Conservation (phyloP, 2,888 invertebrate genomes). For the Clostera curtula region DNA sequence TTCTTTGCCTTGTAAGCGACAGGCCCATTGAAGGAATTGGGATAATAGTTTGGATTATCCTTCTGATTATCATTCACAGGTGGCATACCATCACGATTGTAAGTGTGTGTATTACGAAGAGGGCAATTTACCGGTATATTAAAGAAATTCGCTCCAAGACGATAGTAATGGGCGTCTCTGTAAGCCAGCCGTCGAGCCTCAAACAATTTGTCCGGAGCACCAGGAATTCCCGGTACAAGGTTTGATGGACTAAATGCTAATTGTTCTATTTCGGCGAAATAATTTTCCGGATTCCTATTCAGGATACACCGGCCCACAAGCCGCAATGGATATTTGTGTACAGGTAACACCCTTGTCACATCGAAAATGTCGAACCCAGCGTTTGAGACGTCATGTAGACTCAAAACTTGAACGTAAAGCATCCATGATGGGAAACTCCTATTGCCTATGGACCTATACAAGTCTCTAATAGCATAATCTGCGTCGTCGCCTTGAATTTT, state of each 20-base stretch:
- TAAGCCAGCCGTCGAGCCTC: slow-evolving; percentile 88
- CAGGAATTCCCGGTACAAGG: slow-evolving; percentile 90
- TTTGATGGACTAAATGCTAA: slow-evolving; percentile 90
- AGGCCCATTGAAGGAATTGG: slow-evolving; percentile 93
- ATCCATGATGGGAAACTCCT: slow-evolving; percentile 83
- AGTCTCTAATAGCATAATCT: slow-evolving; percentile 89
- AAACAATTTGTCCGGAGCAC: slow-evolving; percentile 92
- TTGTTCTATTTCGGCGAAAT: slow-evolving; percentile 93
- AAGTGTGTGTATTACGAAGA: slow-evolving; percentile 78
- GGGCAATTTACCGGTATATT: slow-evolving; percentile 96
- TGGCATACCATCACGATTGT: slow-evolving; percentile 90
- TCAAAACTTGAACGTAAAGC: slow-evolving; percentile 87
- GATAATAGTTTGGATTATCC: slow-evolving; percentile 93
- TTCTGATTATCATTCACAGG: slow-evolving; percentile 83
- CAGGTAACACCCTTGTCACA: slow-evolving; percentile 89
- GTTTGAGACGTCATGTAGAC: slow-evolving; percentile 82
- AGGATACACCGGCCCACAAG: slow-evolving; percentile 88
- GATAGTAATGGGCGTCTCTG: slow-evolving; percentile 85
- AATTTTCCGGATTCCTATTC: slow-evolving; percentile 90
- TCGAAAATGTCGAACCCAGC: slow-evolving; percentile 91
- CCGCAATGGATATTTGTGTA: slow-evolving; percentile 83
- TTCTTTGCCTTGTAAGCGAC: slow-evolving; percentile 76
- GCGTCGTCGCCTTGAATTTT: slow-evolving; percentile 82
- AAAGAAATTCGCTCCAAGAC: slow-evolving; percentile 92
- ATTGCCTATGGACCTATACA: slow-evolving; percentile 88